Evolutionary conservation across 2,888 invertebrate genomes (phyloP), one percentile per base, ranked within the genome.

Genomic region (Gordius sp.): DNA sequence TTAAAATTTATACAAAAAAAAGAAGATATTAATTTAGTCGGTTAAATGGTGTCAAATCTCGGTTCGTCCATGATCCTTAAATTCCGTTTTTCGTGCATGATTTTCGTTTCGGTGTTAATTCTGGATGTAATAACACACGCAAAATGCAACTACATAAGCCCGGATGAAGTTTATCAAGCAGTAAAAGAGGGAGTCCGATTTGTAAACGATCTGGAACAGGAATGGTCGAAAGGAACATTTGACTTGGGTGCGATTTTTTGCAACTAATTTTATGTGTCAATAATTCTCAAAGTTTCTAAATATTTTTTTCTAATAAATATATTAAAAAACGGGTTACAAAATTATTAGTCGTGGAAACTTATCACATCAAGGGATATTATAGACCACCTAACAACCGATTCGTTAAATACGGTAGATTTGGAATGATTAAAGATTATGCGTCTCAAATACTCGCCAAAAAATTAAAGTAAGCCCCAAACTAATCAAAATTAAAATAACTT

Each of bases 341-440:
- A n/a, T n/a, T n/a, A n/a, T n/a, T n/a, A 47, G 47, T 47, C 16
- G 47, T 47, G n/a, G 47, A 47, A 8, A 20, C 47, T 20, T 4
- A 8, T n/a, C 47, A 47, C 20, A n/a, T 47, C 4, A 8, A 13
- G 4, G 47, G 47, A n/a, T 47, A 47, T 20, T 47, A n/a, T 47
- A 8, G 47, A 47, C 47, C 47, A 18, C 47, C 47, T 8, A 47
- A 13, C 8, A 47, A 47, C 23, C 8, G 47, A 47, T 47, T 47
- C 47, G 23, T 47, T 20, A 47, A 47, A 47, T 47, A 47, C 20
- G 8, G 4, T 4, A 47, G 20, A 47, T 47, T 18, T 20, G 47
- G 16, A n/a, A n/a, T 47, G 16, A 20, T 47, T n/a, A 47, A 47
- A 20, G 47, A 47, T n/a, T 47, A 47, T 23, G 47, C 47, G 20